These are phyloP conservation scores for Araneus ventricosus DNA, from an alignment of 1,140 invertebrate species.

Conservation along the genomic window DNA sequence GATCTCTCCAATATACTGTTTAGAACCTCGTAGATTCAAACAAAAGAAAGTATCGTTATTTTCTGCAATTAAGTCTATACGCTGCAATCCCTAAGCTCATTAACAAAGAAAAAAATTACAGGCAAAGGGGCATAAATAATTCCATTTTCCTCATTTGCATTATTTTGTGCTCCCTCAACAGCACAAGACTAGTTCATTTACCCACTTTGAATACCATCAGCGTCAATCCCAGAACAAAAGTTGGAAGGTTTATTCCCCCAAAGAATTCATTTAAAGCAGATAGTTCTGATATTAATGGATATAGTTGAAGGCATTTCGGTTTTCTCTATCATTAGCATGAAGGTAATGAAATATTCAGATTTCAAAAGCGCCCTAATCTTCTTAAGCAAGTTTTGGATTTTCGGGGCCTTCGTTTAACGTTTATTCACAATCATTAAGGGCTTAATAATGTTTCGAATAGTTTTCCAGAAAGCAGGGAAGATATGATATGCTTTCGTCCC, in stretches of 20 bases:
- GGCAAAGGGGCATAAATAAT: background rate
- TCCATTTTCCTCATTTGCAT: background rate
- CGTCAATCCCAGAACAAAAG: background rate
- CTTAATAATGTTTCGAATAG: background rate
- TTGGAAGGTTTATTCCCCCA: background rate
- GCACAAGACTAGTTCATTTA: background rate
- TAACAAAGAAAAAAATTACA: too few relatives aligned
- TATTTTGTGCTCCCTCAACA: background rate
- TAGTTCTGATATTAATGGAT: slow-evolving; percentile 7
- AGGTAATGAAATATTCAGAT: slow-evolving; percentile 17
- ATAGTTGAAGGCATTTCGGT: background rate
- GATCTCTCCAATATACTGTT: too few relatives aligned
- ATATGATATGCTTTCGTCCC: background rate
- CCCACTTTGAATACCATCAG: background rate
- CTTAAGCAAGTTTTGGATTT: background rate
- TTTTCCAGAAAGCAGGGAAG: background rate
- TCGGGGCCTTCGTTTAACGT: background rate
- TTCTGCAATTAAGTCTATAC: too few relatives aligned
- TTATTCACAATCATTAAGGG: background rate
- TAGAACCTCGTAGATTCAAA: too few relatives aligned
- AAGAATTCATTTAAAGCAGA: background rate
- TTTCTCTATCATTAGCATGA: background rate
- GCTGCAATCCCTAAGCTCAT: too few relatives aligned
- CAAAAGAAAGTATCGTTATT: too few relatives aligned
- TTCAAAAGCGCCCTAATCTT: background rate